These are phyloP conservation scores for Sinocyclocheilus grahami DNA, from an alignment of 2,113 vertebrate species.

Conservation along the genomic window DNA sequence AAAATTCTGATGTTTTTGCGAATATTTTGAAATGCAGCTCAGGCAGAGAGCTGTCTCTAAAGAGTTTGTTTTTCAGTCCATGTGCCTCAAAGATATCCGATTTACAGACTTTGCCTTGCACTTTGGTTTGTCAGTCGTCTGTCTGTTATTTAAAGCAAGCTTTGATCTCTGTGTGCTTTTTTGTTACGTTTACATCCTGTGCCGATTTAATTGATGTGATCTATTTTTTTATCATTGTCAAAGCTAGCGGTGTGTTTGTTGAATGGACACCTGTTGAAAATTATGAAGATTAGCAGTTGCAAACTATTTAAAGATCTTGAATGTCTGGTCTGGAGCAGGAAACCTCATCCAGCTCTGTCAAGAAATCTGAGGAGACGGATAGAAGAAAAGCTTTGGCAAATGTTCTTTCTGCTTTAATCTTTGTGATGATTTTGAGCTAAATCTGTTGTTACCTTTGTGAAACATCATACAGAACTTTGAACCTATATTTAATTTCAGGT, in stretches of 20 bases:
- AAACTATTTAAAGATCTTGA: constrained; percentile 47
- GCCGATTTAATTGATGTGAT: constrained; percentile 44
- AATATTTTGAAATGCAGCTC: constrained; percentile 64
- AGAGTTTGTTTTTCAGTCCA: constrained; percentile 81
- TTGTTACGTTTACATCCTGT: constrained; percentile 75
- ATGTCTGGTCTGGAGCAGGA: constrained; percentile 19
- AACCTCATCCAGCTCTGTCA: background rate
- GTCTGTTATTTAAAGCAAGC: constrained; percentile 73
- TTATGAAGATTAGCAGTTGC: constrained; percentile 1
- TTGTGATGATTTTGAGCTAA: constrained; percentile 46
- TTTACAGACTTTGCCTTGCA: constrained; percentile 85
- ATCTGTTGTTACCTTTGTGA: constrained; percentile 57
- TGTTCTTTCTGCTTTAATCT: constrained; percentile 50
- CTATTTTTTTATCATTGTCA: constrained; percentile 29
- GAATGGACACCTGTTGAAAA: constrained; percentile 33
- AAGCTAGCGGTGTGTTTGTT: constrained; percentile 33
- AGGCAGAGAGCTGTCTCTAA: constrained; percentile 71
- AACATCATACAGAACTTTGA: constrained; percentile 65
- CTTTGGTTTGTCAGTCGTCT: constrained; percentile 85
- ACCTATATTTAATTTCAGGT: constrained; percentile 83
- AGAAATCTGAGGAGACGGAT: background rate
- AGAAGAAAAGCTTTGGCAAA: constrained; percentile 28
- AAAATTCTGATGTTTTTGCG: constrained; percentile 35
- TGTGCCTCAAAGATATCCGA: constrained; percentile 69
- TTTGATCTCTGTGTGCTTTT: constrained; percentile 70